phyloP scores from a whole-genome alignment of 2,888 invertebrate genomes.

The Diadromus collaris region DNA sequence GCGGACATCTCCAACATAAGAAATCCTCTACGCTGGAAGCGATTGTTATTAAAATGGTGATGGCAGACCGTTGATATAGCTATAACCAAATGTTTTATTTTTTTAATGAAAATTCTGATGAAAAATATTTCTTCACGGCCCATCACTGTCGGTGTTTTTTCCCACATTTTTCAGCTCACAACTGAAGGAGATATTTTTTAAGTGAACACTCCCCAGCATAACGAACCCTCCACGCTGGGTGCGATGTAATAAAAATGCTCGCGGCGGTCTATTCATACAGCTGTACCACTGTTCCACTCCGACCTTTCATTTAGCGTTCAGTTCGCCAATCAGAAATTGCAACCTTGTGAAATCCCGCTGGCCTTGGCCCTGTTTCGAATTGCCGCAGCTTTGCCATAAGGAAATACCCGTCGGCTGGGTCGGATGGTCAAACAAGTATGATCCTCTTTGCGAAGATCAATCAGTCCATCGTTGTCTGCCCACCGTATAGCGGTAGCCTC shows the following conservation, averaged over 20 bases:
- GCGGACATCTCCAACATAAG: too few species aligned
- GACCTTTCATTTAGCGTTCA: neutral
- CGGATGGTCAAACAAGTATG: neutral
- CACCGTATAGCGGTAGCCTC: neutral
- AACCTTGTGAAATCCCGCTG: neutral
- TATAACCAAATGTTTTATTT: too few species aligned
- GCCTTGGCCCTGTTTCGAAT: neutral
- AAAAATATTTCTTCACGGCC: too few species aligned
- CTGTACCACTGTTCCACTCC: neutral
- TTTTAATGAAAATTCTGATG: too few species aligned
- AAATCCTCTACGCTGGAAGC: too few species aligned
- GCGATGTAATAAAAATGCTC: neutral
- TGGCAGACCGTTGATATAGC: too few species aligned
- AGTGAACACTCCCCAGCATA: too few species aligned
- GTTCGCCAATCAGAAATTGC: neutral
- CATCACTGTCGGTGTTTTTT: too few species aligned
- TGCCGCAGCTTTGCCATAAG: neutral
- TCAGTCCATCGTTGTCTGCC: neutral
- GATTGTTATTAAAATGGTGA: too few species aligned
- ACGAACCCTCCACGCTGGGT: neutral
- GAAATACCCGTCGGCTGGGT: neutral
- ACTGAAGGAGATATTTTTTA: too few species aligned
- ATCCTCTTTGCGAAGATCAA: neutral
- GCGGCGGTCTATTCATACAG: conserved; percentile 12
- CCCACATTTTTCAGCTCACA: too few species aligned